Base-by-base conservation (phyloP, 2,797 vertebrate species). In the Trichosurus vulpecula region DNA sequence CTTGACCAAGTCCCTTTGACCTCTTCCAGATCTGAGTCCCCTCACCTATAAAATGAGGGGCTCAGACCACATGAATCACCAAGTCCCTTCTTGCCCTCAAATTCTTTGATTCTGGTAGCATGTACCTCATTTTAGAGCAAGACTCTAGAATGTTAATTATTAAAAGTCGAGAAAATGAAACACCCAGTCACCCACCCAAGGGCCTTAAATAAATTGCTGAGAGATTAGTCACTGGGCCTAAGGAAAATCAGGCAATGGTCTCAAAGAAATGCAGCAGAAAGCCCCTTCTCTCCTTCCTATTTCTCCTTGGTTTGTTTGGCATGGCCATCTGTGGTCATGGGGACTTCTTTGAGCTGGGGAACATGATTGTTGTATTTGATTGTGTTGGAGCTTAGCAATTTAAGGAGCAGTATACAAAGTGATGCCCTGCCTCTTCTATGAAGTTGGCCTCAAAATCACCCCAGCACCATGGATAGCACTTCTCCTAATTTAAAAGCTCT, bases 271-370 rank as follows among this genome's bases (percentile, higher is more conserved):
- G 61, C 35, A 22, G 41, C 2, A 3, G 61, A 74, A 74, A 74
- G 16, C 35, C 35, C 61, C 74, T 41, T 47, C 74, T 51, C n/a
- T 81, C 19, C 19, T 81, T 47, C n/a, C 66, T 47, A 87, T 87
- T 87, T 87, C 74, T 87, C 74, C 74, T 87, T 87, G 74, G 74
- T 87, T 87, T 87, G 74, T 87, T 87, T 51, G 74, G 74, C 74
- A 87, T 87, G 74, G 74, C 74, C 74, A 87, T 47, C 10, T 87
- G 22, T 87, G 25, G 41, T 87, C 74, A 27, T 29, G 41, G 41
- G 74, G 41, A 87, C 41, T 51, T 87, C 25, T 87, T 47, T 87
- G 25, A 87, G 74, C 74, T 87, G 74, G 25, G 74, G 8, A 27
- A 25, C 74, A 87, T 51, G 25, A 2, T 27, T 27, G 8, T 51